phyloP scores from a whole-genome alignment of 2,888 invertebrate species.

The Coleophora flavipennella region DNA sequence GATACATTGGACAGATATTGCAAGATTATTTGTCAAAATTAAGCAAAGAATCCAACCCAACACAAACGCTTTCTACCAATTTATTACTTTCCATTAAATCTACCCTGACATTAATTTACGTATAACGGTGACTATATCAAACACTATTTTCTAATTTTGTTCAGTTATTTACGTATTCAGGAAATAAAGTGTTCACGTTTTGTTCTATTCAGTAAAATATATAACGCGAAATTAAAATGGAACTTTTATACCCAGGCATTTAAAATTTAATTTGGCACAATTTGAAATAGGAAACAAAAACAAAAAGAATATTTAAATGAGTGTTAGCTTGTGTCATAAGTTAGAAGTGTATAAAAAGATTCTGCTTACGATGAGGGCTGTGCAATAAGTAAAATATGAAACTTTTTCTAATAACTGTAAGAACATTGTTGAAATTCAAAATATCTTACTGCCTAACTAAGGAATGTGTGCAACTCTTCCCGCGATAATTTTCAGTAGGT shows the following conservation, averaged over 20 bases:
- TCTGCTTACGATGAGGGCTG: too few species aligned
- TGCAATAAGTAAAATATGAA: too few species aligned
- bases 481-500: too few species aligned
- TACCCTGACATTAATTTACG: slow-evolving; percentile 92
- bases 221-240: too few species aligned
- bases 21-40: slow-evolving; percentile 55
- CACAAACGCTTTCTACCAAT: slow-evolving; percentile 41
- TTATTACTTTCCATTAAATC: slow-evolving; percentile 54
- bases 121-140: slow-evolving; percentile 80
- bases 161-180: slow-evolving; percentile 53
- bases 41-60: slow-evolving; percentile 54
- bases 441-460: too few species aligned
- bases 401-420: too few species aligned
- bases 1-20: slow-evolving; percentile 62
- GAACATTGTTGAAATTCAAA: too few species aligned
- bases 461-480: too few species aligned
- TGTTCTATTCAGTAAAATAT: slow-evolving; percentile 7
- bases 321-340: too few species aligned
- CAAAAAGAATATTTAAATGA: too few species aligned
- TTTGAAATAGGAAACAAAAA: slow-evolving; percentile 42
- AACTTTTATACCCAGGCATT: slow-evolving; percentile 10
- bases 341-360: too few species aligned
- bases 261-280: slow-evolving; percentile 61
- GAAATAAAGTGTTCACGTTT: slow-evolving; percentile 18
- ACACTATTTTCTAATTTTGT: slow-evolving; percentile 63